A percentile compares a stretch with the other conserved stretches of the same genome.
Evolutionary conservation across 2,113 vertebrate genomes (phyloP).

Genomic region (Sinocyclocheilus rhinocerous): DNA sequence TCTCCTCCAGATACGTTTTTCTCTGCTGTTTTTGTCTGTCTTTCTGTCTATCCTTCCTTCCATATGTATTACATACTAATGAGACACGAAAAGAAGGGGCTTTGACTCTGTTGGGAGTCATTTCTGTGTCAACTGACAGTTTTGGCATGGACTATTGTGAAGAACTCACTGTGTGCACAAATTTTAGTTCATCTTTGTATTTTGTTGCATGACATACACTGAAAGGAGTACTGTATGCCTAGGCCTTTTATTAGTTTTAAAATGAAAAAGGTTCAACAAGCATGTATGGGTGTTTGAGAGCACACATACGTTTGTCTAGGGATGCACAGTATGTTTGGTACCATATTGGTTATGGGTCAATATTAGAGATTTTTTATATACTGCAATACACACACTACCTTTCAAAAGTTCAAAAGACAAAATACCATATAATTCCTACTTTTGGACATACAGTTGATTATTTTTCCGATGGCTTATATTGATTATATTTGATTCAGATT

Average conservation of each 20-base stretch:
- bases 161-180: background rate
- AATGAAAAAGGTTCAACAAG: background rate
- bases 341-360: background rate
- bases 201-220: background rate
- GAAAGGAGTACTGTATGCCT: background rate
- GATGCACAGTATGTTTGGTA: background rate
- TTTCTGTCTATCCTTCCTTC: background rate
- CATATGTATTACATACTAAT: background rate
- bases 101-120: background rate
- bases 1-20: background rate
- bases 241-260: background rate
- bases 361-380: background rate
- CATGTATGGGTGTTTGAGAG: background rate
- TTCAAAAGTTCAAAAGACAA: background rate
- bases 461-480: background rate
- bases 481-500: background rate
- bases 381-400: background rate
- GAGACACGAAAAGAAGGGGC: background rate
- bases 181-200: background rate
- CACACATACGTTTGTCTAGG: background rate
- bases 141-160: background rate
- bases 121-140: slow-evolving; percentile 6
- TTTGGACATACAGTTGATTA: background rate
- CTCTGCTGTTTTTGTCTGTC: background rate
- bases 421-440: background rate